phyloP scores from a whole-genome alignment of 2,797 vertebrate genomes.

The Takifugu rubripes region DNA sequence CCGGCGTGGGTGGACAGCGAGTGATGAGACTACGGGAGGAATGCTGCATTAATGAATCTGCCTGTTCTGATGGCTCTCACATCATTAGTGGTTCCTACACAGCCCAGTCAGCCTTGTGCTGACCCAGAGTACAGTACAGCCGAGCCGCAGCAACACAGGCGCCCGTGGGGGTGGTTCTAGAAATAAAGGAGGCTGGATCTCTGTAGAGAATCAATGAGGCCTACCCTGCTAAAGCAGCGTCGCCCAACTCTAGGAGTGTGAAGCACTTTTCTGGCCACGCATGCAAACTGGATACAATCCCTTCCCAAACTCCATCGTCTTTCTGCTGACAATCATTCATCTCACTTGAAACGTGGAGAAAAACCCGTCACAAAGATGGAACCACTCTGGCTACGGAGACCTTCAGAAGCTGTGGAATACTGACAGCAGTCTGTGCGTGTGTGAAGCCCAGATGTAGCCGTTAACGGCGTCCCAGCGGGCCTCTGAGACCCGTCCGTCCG shows the following conservation, averaged over 20 bases:
- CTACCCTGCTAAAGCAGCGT: background rate
- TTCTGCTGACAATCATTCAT: conserved; percentile 4
- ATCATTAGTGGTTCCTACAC: background rate
- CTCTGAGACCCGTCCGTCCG: background rate
- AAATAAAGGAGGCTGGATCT: conserved; percentile 11
- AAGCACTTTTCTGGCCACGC: too few relatives aligned
- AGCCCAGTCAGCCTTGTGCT: conserved; percentile 12
- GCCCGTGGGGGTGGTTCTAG: background rate
- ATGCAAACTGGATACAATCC: too few relatives aligned
- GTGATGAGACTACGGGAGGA: background rate
- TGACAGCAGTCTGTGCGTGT: conserved; percentile 1
- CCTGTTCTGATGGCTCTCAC: background rate
- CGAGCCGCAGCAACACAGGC: conserved; percentile 2
- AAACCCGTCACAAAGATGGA: too few relatives aligned
- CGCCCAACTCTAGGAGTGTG: background rate
- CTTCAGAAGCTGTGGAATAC: background rate
- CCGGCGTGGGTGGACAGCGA: background rate
- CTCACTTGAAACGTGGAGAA: background rate
- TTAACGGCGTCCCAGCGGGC: conserved; percentile 13
- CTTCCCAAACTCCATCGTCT: conserved; percentile 3
- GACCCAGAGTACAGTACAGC: conserved; percentile 15
- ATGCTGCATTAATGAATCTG: background rate
- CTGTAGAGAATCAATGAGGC: too few relatives aligned
- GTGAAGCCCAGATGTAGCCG: background rate
- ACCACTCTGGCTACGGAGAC: conserved; percentile 2